These are phyloP conservation scores for Lapara coniferarum DNA, from an alignment of 2,888 invertebrate species.

Conservation along the genomic window DNA sequence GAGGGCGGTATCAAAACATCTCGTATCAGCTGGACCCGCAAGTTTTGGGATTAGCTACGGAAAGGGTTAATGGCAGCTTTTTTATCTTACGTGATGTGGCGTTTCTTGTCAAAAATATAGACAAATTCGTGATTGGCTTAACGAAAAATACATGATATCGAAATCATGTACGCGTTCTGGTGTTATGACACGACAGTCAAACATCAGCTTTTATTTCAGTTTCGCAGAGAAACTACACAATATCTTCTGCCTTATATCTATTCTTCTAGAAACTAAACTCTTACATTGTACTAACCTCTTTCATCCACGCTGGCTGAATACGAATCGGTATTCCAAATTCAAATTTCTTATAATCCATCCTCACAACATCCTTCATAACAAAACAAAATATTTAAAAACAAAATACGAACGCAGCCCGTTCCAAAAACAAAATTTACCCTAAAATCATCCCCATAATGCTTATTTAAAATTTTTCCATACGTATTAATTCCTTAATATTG, in stretches of 20 bases:
- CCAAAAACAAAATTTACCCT: slow-evolving; percentile 24
- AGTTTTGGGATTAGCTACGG: slow-evolving; percentile 57
- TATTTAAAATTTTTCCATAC: slow-evolving; percentile 71
- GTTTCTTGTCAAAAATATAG: not conserved
- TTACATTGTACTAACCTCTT: too few species aligned
- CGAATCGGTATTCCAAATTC: too few species aligned
- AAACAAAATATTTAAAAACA: slow-evolving; percentile 30
- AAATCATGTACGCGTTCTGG: too few species aligned
- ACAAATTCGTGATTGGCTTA: too few species aligned
- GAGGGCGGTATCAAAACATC: slow-evolving; percentile 81
- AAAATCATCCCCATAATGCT: slow-evolving; percentile 48
- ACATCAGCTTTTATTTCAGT: too few species aligned
- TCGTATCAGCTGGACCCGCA: slow-evolving; percentile 69
- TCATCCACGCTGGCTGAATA: too few species aligned
- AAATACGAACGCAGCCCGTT: slow-evolving; percentile 31
- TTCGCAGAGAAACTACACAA: too few species aligned
- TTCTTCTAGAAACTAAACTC: too few species aligned
- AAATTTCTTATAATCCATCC: too few species aligned
- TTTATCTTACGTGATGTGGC: slow-evolving; percentile 16
- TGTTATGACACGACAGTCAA: too few species aligned
- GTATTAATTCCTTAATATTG: slow-evolving; percentile 81
- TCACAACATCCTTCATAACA: not conserved
- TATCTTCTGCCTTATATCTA: too few species aligned
- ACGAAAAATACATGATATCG: too few species aligned
- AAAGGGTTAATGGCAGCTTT: slow-evolving; percentile 11